Evolutionary conservation across 2,797 vertebrate species (phyloP).

Genomic region (Gobionotothen gibberifrons): DNA sequence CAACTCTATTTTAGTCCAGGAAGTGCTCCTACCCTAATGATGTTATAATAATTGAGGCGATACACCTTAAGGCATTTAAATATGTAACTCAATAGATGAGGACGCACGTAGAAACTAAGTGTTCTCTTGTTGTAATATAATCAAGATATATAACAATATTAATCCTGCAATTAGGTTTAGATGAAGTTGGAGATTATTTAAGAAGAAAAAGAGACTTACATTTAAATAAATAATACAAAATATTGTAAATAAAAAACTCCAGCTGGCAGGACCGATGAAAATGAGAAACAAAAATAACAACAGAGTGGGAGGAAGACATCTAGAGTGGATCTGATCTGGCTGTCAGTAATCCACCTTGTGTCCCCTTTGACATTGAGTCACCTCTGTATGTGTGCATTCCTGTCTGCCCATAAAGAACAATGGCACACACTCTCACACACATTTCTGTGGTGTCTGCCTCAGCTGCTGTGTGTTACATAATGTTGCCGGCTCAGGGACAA

Average conservation of each 20-base stretch:
- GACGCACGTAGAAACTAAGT: too few species aligned
- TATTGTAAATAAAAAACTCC: background rate
- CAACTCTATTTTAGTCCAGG: too few species aligned
- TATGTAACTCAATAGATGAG: too few species aligned
- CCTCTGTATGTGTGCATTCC: conserved; percentile 46
- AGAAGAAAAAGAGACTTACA: background rate
- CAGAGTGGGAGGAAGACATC: conserved; percentile 12
- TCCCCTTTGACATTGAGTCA: conserved; percentile 64
- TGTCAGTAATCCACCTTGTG: conserved; percentile 29
- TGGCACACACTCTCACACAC: conserved; percentile 1
- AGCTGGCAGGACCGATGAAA: background rate
- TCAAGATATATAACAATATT: too few species aligned
- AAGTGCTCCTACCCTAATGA: too few species aligned
- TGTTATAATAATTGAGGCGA: too few species aligned
- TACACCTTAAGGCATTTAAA: too few species aligned
- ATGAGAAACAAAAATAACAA: conserved; percentile 14
- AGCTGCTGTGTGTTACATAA: conserved; percentile 74
- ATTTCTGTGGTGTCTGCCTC: conserved; percentile 40
- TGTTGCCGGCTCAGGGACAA: conserved; percentile 40
- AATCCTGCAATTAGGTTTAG: too few species aligned
- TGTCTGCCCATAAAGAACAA: background rate
- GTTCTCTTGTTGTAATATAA: too few species aligned
- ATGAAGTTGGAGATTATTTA: too few species aligned
- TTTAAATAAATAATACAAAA: background rate
- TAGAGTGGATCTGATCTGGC: conserved; percentile 18